phyloP scores from a whole-genome alignment of 2,888 invertebrate species.

The Elysia crispata region DNA sequence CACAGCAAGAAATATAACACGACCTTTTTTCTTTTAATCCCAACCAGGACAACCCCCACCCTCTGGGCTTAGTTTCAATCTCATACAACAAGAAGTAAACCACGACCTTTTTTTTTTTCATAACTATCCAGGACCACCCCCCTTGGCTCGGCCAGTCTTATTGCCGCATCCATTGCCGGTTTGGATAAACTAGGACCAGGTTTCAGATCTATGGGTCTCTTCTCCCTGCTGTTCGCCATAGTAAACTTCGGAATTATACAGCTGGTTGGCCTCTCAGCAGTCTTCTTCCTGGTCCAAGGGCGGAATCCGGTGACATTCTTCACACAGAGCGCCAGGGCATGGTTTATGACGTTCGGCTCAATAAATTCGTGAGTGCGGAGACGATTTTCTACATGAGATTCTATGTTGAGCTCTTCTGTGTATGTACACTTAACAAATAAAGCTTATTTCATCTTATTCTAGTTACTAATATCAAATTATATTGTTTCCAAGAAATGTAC shows the following conservation, averaged over 20 bases:
- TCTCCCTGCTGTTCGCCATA: slow-evolving; percentile 60
- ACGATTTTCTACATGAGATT: too few species aligned
- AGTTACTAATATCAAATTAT: too few species aligned
- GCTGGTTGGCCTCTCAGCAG: slow-evolving; percentile 59
- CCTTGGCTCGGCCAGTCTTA: slow-evolving; percentile 65
- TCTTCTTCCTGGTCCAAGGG: slow-evolving; percentile 59
- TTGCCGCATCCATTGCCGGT: slow-evolving; percentile 63
- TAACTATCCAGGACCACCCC: slow-evolving; percentile 69
- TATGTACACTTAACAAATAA: too few species aligned
- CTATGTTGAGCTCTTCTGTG: too few species aligned
- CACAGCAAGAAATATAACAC: too few species aligned
- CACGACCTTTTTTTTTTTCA: too few species aligned
- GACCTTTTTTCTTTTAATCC: too few species aligned
- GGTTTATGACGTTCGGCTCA: slow-evolving; percentile 66
- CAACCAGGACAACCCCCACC: too few species aligned
- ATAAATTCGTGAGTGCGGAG: slow-evolving; percentile 65
- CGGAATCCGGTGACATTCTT: slow-evolving; percentile 63
- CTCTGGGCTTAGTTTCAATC: too few species aligned
- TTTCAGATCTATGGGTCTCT: slow-evolving; percentile 64
- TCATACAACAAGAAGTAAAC: too few species aligned
- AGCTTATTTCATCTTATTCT: too few species aligned
- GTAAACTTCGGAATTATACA: slow-evolving; percentile 61
- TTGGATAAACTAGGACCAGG: slow-evolving; percentile 57
- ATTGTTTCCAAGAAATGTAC: too few species aligned
- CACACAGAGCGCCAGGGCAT: slow-evolving; percentile 57